Percentiles rank a stretch among this genome's conserved stretches.
Evolutionary conservation across 2,113 vertebrate species (phyloP).

Genomic region (Periophthalmus modestus): DNA sequence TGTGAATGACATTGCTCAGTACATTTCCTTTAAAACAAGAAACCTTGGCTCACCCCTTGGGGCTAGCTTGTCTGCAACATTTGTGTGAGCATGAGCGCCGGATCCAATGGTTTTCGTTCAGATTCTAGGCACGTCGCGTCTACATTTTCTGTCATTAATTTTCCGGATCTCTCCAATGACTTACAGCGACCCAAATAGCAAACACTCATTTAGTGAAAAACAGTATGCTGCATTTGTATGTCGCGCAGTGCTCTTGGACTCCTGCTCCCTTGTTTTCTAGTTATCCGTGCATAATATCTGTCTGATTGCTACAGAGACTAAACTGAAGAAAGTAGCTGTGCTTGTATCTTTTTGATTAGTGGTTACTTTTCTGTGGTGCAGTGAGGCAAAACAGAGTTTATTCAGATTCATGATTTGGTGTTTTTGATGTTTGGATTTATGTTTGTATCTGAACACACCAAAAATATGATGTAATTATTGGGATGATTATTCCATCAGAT

Average conservation of each 20-base stretch:
- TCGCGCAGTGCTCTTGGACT: slow-evolving; percentile 21
- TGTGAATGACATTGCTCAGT: slow-evolving; percentile 26
- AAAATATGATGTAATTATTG: too few relatives aligned
- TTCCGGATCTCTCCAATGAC: slow-evolving; percentile 19
- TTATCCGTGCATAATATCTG: slow-evolving; percentile 38
- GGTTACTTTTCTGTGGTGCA: not conserved
- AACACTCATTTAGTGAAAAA: slow-evolving; percentile 28
- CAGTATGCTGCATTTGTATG: slow-evolving; percentile 2
- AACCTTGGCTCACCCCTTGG: slow-evolving; percentile 23
- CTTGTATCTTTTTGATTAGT: slow-evolving; percentile 50
- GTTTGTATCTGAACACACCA: too few relatives aligned
- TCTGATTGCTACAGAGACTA: slow-evolving; percentile 41
- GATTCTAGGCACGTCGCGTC: slow-evolving; percentile 34
- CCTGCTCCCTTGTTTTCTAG: slow-evolving; percentile 33
- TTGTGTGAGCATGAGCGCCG: slow-evolving; percentile 11
- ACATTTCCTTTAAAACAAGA: slow-evolving; percentile 44
- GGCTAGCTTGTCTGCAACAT: slow-evolving; percentile 13
- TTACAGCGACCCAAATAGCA: slow-evolving; percentile 25
- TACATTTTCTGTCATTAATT: slow-evolving; percentile 32
- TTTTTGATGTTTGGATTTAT: too few relatives aligned
- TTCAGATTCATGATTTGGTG: too few relatives aligned
- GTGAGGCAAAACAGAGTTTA: too few relatives aligned
- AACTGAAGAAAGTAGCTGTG: slow-evolving; percentile 33
- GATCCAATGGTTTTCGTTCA: slow-evolving; percentile 21
- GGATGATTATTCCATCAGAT: too few relatives aligned